Base-by-base conservation (phyloP, 1,140 invertebrate genomes). In the Arctopsyche grandis region DNA sequence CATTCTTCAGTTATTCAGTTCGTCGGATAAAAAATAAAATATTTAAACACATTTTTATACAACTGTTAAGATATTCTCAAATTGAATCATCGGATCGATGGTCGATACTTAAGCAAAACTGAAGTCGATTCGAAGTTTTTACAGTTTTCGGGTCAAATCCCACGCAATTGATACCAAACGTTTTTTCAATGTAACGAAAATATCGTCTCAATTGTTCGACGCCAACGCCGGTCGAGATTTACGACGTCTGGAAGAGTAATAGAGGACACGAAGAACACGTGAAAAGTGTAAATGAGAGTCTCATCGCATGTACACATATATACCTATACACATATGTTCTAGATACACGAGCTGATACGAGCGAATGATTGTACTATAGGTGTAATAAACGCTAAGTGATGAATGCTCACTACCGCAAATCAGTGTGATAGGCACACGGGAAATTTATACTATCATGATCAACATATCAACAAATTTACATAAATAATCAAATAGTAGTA, bases 201-300 rank as follows among this genome's bases (percentile, higher is more conserved):
- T 60, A 60, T 60, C 56, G 16, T 60, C 24, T 43, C 66, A 69
- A 73, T 73, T 73, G 69, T 73, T 73, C 38, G 12, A 48, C 44
- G 19, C 69, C 69, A 22, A 73, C 69, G 38, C 44, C 26, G 38
- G 4, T 73, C 19, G 19, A 73, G 69, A 73, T 73, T 73, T 73
- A 73, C 44, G 69, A 73, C 38, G 69, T 44, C 69, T 73, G n/a
- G 14, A 26, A 26, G 66, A 14, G 66, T 38, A 69, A 69, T 69
- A 69, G 29, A 69, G 69, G 56, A 60, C 16, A 38, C 29, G 29
- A 38, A 16, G 56, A 60, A 60, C 56, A 43, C 69, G 21, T 46
- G n/a, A 73, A 48, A 73, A 73, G 21, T 73, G 38, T 43, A 16
- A 38, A 19, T 29, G 16, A 10, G 43, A 48, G 9, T 16, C 14